Evolutionary conservation across 2,797 vertebrate genomes (phyloP), one percentile per base, ranked within the genome.

Genomic region (Apodemus agrarius): DNA sequence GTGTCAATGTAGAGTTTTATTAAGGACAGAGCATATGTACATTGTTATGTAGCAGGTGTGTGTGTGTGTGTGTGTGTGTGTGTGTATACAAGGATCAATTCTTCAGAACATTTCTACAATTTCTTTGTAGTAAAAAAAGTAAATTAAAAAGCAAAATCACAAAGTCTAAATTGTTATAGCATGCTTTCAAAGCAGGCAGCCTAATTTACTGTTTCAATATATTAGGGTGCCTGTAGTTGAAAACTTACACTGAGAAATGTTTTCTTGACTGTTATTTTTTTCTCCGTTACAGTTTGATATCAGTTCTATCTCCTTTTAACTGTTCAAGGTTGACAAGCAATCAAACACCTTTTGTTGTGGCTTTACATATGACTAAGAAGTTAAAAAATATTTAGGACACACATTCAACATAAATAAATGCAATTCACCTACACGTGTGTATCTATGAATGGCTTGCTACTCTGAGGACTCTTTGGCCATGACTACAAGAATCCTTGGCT

Each of bases 1-100:
- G 90, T 87, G 96, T 96, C 95, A 97, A 96, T 96, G 81, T 95
- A 96, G 93, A 92, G 96, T 97, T 98, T 98, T 98, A 98, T 98
- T 98, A 98, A 98, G 92, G 75, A 97, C 96, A 96, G 26, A 96
- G 95, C 96, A 96, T 98, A 98, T 98, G 98, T 86, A 96, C 98
- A 96, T 84, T 97, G 97, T 63, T 93, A 63, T 95, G 34, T 52
- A 98, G 87, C 98, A 98, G n/a, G n/a, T n/a, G n/a, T n/a, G n/a
- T n/a, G n/a, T n/a, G n/a, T n/a, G n/a, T n/a, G n/a, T n/a, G n/a
- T n/a, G n/a, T n/a, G n/a, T n/a, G n/a, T n/a, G n/a, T n/a, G n/a
- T n/a, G n/a, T 21, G 19, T 40, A 57, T 74, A 31, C 24, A 74
- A 90, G 89, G 74, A 78, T 98, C 88, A 94, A 72, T 59, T 95